These are phyloP conservation scores for Itoplectis maculator DNA, from an alignment of 2,888 invertebrate species.

Conservation along the genomic window DNA sequence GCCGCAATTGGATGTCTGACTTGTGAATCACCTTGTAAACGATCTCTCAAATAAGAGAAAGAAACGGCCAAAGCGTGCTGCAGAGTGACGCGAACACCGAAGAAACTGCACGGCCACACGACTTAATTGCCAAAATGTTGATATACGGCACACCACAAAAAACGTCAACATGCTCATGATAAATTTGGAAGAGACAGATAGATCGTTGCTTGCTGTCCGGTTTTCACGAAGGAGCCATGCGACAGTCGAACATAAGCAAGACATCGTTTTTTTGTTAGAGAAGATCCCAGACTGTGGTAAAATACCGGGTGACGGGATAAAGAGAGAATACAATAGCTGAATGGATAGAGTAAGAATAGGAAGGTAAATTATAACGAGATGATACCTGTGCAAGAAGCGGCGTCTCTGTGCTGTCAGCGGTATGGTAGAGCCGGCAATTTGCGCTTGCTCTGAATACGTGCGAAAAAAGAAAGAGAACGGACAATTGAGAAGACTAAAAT, in stretches of 20 bases:
- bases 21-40: constrained; percentile 22
- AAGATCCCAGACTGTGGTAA: background rate
- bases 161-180: constrained; percentile 37
- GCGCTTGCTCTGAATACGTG: constrained; percentile 84
- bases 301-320: background rate
- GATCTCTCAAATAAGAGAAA: constrained; percentile 12
- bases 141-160: constrained; percentile 14
- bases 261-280: constrained; percentile 16
- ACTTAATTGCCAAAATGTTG: constrained; percentile 32
- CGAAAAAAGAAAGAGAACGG: constrained; percentile 83
- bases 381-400: constrained; percentile 84
- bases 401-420: constrained; percentile 84
- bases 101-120: constrained; percentile 8
- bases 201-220: constrained; percentile 13
- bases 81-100: constrained; percentile 30
- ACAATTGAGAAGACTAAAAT: constrained; percentile 71
- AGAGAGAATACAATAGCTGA: constrained; percentile 52
- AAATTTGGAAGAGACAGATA: constrained; percentile 19
- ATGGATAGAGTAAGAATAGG: constrained; percentile 49
- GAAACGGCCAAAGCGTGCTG: constrained; percentile 28
- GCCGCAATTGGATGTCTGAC: background rate
- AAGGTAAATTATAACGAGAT: constrained; percentile 77
- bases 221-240: constrained; percentile 55
- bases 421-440: constrained; percentile 84
- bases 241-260: constrained; percentile 35